phyloP scores from a whole-genome alignment of 2,113 vertebrate genomes.

The Caloenas nicobarica region DNA sequence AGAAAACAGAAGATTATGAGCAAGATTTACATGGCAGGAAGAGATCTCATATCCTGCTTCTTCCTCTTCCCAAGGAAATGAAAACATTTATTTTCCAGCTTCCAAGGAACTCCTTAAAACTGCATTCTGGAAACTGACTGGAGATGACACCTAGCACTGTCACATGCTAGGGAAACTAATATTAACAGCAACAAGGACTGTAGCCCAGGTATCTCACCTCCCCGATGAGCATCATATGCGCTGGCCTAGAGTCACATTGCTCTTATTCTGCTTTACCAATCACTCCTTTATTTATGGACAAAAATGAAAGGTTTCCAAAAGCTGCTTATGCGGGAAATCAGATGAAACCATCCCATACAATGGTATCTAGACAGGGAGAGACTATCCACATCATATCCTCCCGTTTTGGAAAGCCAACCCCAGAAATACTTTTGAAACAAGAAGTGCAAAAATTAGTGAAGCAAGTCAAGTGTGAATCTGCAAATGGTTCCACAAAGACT shows the following conservation, averaged over 20 bases:
- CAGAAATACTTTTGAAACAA: slow-evolving; percentile 1
- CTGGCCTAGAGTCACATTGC: neutral
- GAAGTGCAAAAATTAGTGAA: neutral
- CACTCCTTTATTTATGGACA: neutral
- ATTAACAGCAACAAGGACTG: neutral
- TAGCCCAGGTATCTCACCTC: neutral
- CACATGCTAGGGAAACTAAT: neutral
- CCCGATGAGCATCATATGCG: neutral
- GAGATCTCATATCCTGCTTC: neutral
- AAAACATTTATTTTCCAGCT: neutral
- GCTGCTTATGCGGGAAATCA: neutral
- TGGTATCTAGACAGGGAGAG: neutral
- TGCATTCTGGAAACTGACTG: neutral
- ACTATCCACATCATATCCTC: neutral
- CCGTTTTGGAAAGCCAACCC: neutral
- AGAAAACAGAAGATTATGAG: neutral
- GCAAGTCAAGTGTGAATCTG: neutral
- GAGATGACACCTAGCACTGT: neutral
- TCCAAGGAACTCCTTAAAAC: neutral
- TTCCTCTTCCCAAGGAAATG: neutral
- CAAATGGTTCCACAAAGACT: neutral
- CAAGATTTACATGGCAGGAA: neutral
- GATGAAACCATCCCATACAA: neutral
- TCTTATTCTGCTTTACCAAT: neutral
- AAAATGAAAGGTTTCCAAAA: neutral